Evolutionary conservation across 2,797 vertebrate species (phyloP).

Genomic region (Novumbra hubbsi): DNA sequence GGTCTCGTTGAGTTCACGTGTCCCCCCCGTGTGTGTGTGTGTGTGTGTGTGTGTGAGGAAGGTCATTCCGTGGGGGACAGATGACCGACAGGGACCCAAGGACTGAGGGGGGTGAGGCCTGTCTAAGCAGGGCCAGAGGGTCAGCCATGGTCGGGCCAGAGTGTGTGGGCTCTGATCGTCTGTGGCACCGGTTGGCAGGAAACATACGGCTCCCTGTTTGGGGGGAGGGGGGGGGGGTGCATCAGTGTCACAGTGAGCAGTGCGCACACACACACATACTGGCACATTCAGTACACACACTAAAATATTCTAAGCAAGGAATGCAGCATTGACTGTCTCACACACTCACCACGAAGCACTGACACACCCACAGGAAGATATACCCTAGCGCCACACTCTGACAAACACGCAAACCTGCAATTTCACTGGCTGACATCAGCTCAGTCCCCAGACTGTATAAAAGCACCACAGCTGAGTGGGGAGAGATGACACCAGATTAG

Average conservation of each 20-base stretch:
- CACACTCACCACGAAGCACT: conserved; percentile 25
- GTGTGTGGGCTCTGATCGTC: conserved; percentile 45
- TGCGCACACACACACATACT: conserved; percentile 25
- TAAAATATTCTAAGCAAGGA: not conserved
- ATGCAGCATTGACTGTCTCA: conserved; percentile 4
- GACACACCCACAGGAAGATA: not conserved
- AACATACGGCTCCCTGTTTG: conserved; percentile 58
- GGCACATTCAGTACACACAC: conserved; percentile 19
- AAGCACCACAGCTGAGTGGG: not conserved
- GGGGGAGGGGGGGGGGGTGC: conserved; percentile 20
- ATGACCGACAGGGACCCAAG: conserved; percentile 64
- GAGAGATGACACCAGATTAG: not conserved
- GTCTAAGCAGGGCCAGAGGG: conserved; percentile 8
- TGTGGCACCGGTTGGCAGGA: conserved; percentile 63
- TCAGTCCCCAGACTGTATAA: conserved; percentile 36
- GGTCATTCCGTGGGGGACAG: conserved; percentile 41
- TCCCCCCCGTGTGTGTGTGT: not conserved
- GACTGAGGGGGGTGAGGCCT: conserved; percentile 52
- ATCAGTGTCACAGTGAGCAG: conserved; percentile 46
- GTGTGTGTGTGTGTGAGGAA: conserved; percentile 1
- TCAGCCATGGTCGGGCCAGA: conserved; percentile 14
- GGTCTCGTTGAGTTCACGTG: not conserved
- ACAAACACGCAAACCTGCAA: conserved; percentile 31
- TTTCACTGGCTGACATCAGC: conserved; percentile 24
- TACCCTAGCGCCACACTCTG: conserved; percentile 1